Evolutionary conservation across 1,140 invertebrate species (phyloP).

Genomic region (Centruroides vittatus): DNA sequence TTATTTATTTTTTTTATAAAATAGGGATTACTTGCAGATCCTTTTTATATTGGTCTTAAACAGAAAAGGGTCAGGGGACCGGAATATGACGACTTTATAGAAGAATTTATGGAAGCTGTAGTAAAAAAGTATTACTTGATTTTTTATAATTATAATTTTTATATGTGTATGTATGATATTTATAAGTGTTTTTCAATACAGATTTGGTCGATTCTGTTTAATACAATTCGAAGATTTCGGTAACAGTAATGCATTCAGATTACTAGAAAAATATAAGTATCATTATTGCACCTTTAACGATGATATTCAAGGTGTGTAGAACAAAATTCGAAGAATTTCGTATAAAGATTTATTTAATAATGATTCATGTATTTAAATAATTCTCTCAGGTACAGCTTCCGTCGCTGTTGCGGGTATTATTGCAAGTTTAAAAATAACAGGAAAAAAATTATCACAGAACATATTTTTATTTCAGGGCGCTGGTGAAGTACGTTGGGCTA

Average conservation of each 20-base stretch:
- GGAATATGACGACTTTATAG: constrained; percentile 87
- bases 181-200: neutral
- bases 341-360: neutral
- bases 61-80: constrained; percentile 72
- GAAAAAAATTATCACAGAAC: constrained; percentile 51
- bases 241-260: constrained; percentile 79
- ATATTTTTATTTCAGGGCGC: constrained; percentile 82
- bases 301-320: constrained; percentile 58
- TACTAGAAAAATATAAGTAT: constrained; percentile 72
- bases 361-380: neutral
- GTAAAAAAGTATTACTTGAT: constrained; percentile 34
- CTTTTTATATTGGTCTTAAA: constrained; percentile 83
- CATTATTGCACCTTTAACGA: constrained; percentile 93
- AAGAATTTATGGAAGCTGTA: constrained; percentile 95
- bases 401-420: constrained; percentile 82
- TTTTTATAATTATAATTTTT: neutral
- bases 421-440: constrained; percentile 62
- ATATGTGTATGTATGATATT: neutral
- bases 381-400: constrained; percentile 60
- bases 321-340: neutral
- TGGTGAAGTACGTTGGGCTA: constrained; percentile 43
- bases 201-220: constrained; percentile 27
- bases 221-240: constrained; percentile 93
- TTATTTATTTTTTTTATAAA: too few species aligned
- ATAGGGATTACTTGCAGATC: constrained; percentile 73